Evolutionary conservation across 1,140 invertebrate species (phyloP).

Genomic region (Apis cerana): DNA sequence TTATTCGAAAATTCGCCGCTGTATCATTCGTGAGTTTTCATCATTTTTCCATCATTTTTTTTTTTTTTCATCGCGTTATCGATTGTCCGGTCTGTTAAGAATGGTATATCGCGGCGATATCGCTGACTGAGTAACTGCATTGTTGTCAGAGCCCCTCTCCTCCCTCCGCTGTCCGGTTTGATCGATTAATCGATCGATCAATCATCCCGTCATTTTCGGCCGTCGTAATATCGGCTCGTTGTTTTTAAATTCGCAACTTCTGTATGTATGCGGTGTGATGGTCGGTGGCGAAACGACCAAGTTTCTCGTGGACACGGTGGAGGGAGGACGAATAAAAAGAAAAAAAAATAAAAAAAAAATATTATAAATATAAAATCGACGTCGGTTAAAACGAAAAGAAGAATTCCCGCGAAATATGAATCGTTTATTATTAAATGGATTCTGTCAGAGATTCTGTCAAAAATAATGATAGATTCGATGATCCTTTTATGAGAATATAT

Average conservation of each 20-base stretch:
- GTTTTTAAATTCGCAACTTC: constrained; percentile 35
- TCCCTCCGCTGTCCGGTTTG: neutral
- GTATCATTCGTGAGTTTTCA: constrained; percentile 1
- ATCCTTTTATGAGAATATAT: too few species aligned
- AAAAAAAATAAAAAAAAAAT: neutral
- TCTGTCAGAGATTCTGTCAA: too few species aligned
- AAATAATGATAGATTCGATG: too few species aligned
- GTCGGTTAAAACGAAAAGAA: too few species aligned
- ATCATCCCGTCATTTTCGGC: constrained; percentile 31
- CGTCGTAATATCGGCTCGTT: constrained; percentile 18
- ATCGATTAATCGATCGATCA: constrained; percentile 57
- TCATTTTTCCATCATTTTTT: neutral
- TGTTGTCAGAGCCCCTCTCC: neutral
- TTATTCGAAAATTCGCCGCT: constrained; percentile 1
- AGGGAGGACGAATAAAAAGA: neutral
- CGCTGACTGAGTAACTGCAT: constrained; percentile 25
- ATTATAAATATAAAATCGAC: too few species aligned
- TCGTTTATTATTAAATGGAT: too few species aligned
- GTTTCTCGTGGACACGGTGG: neutral
- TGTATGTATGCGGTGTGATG: neutral
- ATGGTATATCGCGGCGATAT: constrained; percentile 22
- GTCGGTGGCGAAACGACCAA: neutral
- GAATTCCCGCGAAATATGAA: too few species aligned
- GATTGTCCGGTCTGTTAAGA: constrained; percentile 33
- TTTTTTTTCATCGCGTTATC: neutral